A percentile compares a stretch with the other conserved stretches of the same genome.
phyloP scores from a whole-genome alignment of 2,888 invertebrate genomes.

The Andrena trimmerana region DNA sequence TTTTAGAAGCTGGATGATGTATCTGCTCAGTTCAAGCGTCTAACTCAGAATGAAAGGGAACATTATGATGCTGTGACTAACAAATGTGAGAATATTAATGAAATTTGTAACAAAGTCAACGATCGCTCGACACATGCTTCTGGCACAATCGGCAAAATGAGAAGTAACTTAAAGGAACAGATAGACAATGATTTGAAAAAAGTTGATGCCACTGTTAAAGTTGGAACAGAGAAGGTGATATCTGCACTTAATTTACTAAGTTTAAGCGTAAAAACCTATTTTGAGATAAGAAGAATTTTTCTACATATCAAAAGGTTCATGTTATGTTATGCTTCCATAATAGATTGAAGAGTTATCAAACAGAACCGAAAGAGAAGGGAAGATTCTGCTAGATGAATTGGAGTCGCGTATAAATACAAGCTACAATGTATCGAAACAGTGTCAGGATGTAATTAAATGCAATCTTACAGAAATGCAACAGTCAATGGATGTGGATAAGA shows the following conservation, averaged over 20 bases:
- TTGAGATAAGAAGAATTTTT: background rate
- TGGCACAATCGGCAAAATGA: slow-evolving; percentile 57
- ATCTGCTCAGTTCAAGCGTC: slow-evolving; percentile 66
- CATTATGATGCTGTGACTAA: slow-evolving; percentile 60
- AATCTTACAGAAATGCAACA: slow-evolving; percentile 68
- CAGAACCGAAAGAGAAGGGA: slow-evolving; percentile 65
- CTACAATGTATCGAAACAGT: slow-evolving; percentile 65
- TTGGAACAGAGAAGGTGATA: slow-evolving; percentile 72
- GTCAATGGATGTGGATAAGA: slow-evolving; percentile 70
- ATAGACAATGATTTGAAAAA: slow-evolving; percentile 65
- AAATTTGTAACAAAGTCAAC: slow-evolving; percentile 63
- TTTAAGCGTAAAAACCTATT: background rate
- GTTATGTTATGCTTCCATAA: slow-evolving; percentile 17
- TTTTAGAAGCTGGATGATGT: slow-evolving; percentile 71
- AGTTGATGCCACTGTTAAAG: slow-evolving; percentile 69
- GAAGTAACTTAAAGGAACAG: slow-evolving; percentile 68
- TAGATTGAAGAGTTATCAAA: slow-evolving; percentile 74
- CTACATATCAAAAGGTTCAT: background rate
- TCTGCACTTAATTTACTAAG: background rate
- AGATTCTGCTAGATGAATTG: slow-evolving; percentile 72
- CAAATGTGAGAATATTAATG: slow-evolving; percentile 62
- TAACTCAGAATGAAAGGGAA: slow-evolving; percentile 63
- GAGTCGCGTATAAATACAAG: slow-evolving; percentile 70
- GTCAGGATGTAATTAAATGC: slow-evolving; percentile 68
- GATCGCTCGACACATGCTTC: slow-evolving; percentile 57